phyloP scores from a whole-genome alignment of 2,888 invertebrate species.

The Meghimatium bilineatum region DNA sequence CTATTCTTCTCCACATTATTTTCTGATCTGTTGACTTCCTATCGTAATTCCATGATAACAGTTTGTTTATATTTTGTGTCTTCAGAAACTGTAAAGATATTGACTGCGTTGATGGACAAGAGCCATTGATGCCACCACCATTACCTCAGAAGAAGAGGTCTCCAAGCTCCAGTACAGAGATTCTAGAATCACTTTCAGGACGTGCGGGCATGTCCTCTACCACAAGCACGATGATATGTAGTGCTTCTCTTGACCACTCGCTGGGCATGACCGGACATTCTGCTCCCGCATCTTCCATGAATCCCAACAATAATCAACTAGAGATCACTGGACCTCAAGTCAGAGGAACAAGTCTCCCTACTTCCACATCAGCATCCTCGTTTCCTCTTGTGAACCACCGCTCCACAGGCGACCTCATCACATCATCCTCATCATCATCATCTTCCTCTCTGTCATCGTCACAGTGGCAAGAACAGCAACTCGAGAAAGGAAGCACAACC shows the following conservation, averaged over 20 bases:
- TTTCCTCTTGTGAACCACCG: conserved; percentile 28
- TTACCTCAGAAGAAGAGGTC: conserved; percentile 65
- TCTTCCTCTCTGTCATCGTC: conserved; percentile 28
- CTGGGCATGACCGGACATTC: conserved; percentile 1
- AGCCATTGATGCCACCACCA: conserved; percentile 60
- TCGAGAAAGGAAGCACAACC: conserved; percentile 39
- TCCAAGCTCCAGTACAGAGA: conserved; percentile 57
- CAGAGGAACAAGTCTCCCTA: conserved; percentile 2
- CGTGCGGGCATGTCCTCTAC: conserved; percentile 42
- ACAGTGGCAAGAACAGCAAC: conserved; percentile 48
- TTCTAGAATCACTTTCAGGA: conserved; percentile 59
- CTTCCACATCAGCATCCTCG: conserved; percentile 31
- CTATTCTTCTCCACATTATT: too few species aligned
- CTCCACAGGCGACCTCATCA: conserved; percentile 50
- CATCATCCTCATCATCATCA: conserved; percentile 37
- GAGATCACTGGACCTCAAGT: background rate
- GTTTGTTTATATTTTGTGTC: background rate
- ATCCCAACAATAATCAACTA: background rate
- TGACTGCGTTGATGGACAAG: conserved; percentile 31
- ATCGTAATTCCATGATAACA: background rate
- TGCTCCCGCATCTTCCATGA: background rate
- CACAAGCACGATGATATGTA: conserved; percentile 31
- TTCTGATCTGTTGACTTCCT: too few species aligned
- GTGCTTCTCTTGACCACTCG: conserved; percentile 36
- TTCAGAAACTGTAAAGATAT: conserved; percentile 6